phyloP scores from a whole-genome alignment of 2,113 vertebrate species.

The Gallinago jamesoni region DNA sequence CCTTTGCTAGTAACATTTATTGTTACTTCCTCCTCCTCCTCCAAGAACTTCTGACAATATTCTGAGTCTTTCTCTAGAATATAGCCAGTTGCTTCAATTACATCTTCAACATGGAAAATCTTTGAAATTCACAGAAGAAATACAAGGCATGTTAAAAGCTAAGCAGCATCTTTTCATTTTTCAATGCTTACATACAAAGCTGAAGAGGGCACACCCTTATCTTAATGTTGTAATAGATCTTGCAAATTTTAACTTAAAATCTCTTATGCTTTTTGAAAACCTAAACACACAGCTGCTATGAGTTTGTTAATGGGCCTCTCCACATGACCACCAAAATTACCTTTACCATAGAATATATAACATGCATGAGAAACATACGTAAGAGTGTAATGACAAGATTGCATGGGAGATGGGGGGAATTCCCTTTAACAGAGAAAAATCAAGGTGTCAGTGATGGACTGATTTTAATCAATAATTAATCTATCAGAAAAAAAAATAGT shows the following conservation, averaged over 20 bases:
- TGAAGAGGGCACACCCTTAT: background rate
- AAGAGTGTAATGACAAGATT: background rate
- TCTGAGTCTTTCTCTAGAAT: slow-evolving; percentile 93
- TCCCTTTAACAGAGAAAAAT: background rate
- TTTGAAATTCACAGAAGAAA: slow-evolving; percentile 54
- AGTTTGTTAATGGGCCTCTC: background rate
- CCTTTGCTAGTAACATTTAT: slow-evolving; percentile 86
- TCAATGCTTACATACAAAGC: background rate
- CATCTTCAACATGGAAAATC: slow-evolving; percentile 94
- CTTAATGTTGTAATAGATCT: background rate
- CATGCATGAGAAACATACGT: accelerated
- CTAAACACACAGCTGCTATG: background rate
- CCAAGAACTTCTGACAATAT: slow-evolving; percentile 92
- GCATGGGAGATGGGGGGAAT: accelerated
- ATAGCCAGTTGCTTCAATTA: slow-evolving; percentile 95
- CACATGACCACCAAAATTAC: background rate
- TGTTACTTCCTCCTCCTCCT: slow-evolving; percentile 93
- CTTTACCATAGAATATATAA: background rate
- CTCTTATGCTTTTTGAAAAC: background rate
- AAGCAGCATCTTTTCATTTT: background rate
- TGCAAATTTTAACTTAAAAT: background rate
- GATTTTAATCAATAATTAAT: background rate
- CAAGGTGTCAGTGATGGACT: background rate
- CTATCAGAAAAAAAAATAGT: background rate
- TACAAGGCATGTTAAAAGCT: background rate